Base-by-base conservation (phyloP, 2,888 invertebrate species). In the Aspidapion aeneum region DNA sequence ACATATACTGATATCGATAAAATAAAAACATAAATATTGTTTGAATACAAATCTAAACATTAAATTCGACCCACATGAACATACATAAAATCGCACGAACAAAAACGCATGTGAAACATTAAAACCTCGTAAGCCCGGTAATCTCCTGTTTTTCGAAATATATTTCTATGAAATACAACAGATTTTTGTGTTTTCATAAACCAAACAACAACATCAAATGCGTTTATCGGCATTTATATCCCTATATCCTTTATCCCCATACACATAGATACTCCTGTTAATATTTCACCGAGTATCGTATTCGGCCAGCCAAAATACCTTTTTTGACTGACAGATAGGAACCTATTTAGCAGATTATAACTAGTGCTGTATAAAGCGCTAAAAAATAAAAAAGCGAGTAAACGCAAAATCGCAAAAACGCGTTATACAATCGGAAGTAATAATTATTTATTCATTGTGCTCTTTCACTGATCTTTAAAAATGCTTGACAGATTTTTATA, bases 131-230 rank as follows among this genome's bases (percentile, higher is more conserved):
- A 35, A 35, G 12, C 35, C 35, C 12, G 35, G 35, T 12, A 7
- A 35, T 35, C 35, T 35, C 35, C 35, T 35, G 35, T 35, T 35
- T 35, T 35, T 12, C 3, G 12, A 35, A 35, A 35, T 35, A 35
- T 35, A 12, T 7, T 35, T 35, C 12, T n/a, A 7, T 35, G 35
- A 35, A n/a, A n/a, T n/a, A 7, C 35, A 35, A 7, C 35, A 35
- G 35, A 35, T 35, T 35, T 35, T 50, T 50, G 57, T 21, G 19
- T 62, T 61, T 62, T 35, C 57, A 62, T 62, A 35, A 35, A 35
- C 35, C 35, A 35, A 35, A 35, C 35, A 35, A 35, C 12, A 35
- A 3, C 5, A 3, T 7, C 3, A 35, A 35, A 35, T 35, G 35
- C 35, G 35, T 12, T 12, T 35, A 35, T 35, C 12, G 5, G 35